Evolutionary conservation across 1,140 invertebrate genomes (phyloP), one percentile per base, ranked within the genome.

Genomic region (Scaptomyza montana): DNA sequence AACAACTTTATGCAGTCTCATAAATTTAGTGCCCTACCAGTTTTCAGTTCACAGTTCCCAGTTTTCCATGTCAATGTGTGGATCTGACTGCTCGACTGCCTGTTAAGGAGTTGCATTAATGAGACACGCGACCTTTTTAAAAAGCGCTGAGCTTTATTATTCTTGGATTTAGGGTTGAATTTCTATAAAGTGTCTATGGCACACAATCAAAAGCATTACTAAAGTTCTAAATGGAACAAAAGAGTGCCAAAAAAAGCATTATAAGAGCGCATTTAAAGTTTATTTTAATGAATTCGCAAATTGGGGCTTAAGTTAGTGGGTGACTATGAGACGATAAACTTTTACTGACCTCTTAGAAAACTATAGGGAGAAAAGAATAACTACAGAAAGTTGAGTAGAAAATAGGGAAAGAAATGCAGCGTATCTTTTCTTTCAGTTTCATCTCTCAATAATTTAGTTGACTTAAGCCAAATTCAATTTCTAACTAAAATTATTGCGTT

Each of bases 11-110:
- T 77, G 74, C 80, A 74, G 73, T 63, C 76, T 70, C 69, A 85
- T 74, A 85, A 85, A 85, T 80, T 80, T 69, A 85, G 57, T 67
- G 54, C 54, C 59, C 73, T 50, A 33, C 16, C 63, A 19, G 51
- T 16, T 57, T 59, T 19, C 46, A 55, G 30, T 16, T 55, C 16
- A 36, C 28, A 59, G 28, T 43, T n/a, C n/a, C 16, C 9, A 13
- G 7, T 10, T 8, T 43, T 2, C 39, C 10, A n/a, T 43, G 39
- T 43, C 47, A n/a, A 25, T 41, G n/a, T 19, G 28, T 36, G 51
- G 6, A 12, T 59, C 43, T 36, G 21, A 9, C 13, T 64, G 36
- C 21, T 45, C 33, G 39, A 9, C 13, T 64, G 36, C 21, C 54
- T 41, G 39, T 63, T 78, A 56, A 75, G 60, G 54, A 73, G 63